phyloP scores from a whole-genome alignment of 2,113 vertebrate genomes.

The Ariopsis seemanni region DNA sequence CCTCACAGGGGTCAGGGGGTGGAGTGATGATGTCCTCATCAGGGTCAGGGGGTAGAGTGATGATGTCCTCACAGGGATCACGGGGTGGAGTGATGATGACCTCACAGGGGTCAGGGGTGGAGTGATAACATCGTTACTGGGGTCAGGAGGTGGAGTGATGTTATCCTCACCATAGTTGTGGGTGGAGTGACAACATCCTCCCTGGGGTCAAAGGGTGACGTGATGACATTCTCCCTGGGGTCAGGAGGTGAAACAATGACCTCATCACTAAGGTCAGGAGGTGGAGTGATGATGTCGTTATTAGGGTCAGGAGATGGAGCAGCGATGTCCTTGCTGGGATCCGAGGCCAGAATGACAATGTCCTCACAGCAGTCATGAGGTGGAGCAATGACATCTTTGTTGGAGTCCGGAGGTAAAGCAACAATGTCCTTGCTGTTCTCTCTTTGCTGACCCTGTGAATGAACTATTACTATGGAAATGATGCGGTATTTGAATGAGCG shows the following conservation, averaged over 20 bases:
- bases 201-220: neutral
- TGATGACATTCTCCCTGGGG: rapidly evolving
- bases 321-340: too few relatives aligned
- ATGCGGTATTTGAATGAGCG: neutral
- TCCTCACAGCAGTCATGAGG: neutral
- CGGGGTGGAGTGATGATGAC: neutral
- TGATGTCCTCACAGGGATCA: neutral
- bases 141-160: neutral
- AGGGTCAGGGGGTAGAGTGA: neutral
- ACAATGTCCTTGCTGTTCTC: neutral
- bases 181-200: neutral
- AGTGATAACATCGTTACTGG: neutral
- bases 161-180: neutral
- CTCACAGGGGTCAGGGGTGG: neutral
- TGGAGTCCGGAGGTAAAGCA: neutral
- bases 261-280: neutral
- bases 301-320: too few relatives aligned
- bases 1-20: neutral
- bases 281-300: neutral
- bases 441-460: neutral
- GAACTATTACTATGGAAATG: neutral
- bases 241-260: neutral
- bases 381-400: neutral
- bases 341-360: too few relatives aligned
- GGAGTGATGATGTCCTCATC: rapidly evolving